These are phyloP conservation scores for Antigone vipio DNA, from an alignment of 2,113 vertebrate species.

Conservation along the genomic window DNA sequence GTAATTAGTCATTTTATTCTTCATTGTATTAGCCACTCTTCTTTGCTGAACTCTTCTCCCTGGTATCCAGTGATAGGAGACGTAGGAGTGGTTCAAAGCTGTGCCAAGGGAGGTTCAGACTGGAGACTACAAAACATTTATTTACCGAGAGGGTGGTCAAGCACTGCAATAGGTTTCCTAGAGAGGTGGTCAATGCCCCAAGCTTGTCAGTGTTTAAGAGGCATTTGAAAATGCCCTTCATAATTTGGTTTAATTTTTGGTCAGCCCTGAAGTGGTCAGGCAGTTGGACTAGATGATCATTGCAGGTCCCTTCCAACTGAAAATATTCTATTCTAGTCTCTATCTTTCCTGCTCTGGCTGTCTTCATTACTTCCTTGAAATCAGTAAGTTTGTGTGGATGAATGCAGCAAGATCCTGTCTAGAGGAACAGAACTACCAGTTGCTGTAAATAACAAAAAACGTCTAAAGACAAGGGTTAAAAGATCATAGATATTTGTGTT, in stretches of 20 bases:
- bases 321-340: neutral
- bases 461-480: neutral
- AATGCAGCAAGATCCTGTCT: neutral
- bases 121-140: neutral
- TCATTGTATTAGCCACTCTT: neutral
- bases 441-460: neutral
- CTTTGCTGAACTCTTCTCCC: neutral
- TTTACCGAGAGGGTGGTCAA: neutral
- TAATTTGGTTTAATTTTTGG: neutral
- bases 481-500: neutral
- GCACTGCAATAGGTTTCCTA: neutral
- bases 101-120: neutral
- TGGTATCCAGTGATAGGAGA: neutral
- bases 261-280: neutral
- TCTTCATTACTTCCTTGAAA: neutral
- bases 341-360: neutral
- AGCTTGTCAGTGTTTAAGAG: neutral
- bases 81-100: fast-evolving
- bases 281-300: neutral
- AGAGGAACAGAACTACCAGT: neutral
- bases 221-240: neutral
- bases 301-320: neutral
- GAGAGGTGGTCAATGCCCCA: neutral
- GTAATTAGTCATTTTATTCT: neutral
- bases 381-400: neutral